Conservation (phyloP, 2,113 vertebrate species). For the Dicentrarchus labrax region DNA sequence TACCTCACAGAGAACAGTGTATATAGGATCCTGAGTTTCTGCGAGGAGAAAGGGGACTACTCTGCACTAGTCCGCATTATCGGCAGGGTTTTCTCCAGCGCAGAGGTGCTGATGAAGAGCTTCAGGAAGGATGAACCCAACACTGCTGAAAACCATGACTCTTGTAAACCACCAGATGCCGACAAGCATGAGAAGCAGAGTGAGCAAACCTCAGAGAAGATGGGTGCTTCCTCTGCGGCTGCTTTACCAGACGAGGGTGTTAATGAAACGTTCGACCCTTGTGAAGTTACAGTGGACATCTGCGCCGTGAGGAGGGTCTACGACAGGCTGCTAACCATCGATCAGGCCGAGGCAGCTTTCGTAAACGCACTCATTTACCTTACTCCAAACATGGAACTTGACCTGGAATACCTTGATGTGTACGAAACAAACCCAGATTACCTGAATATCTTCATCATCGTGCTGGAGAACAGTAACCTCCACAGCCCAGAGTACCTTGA, state of each 20-base stretch:
- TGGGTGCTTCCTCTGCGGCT: slow-evolving; percentile 83
- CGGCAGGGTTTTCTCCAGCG: slow-evolving; percentile 94
- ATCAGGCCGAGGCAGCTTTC: slow-evolving; percentile 94
- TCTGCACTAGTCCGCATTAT: slow-evolving; percentile 93
- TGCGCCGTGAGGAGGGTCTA: slow-evolving; percentile 94
- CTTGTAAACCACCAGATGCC: slow-evolving; percentile 84
- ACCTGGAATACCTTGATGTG: slow-evolving; percentile 96
- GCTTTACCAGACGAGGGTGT: slow-evolving; percentile 83
- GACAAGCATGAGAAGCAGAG: slow-evolving; percentile 91
- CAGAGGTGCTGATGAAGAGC: slow-evolving; percentile 93
- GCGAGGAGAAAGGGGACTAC: slow-evolving; percentile 92
- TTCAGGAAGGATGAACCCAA: slow-evolving; percentile 91
- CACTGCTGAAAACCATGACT: slow-evolving; percentile 88
- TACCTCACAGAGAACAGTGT: slow-evolving; percentile 94
- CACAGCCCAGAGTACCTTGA: slow-evolving; percentile 99
- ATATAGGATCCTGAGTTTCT: slow-evolving; percentile 92
- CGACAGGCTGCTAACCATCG: slow-evolving; percentile 90
- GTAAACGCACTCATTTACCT: slow-evolving; percentile 96
- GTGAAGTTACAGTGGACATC: slow-evolving; percentile 93
- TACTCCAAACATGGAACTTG: slow-evolving; percentile 96
- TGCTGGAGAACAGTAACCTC: slow-evolving; percentile 98
- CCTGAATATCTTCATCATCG: slow-evolving; percentile 96
- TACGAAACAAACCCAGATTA: slow-evolving; percentile 95
- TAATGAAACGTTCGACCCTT: slow-evolving; percentile 83
- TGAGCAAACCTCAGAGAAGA: slow-evolving; percentile 81